Conservation (phyloP, 1,140 invertebrate species). For the Atta colombica region DNA sequence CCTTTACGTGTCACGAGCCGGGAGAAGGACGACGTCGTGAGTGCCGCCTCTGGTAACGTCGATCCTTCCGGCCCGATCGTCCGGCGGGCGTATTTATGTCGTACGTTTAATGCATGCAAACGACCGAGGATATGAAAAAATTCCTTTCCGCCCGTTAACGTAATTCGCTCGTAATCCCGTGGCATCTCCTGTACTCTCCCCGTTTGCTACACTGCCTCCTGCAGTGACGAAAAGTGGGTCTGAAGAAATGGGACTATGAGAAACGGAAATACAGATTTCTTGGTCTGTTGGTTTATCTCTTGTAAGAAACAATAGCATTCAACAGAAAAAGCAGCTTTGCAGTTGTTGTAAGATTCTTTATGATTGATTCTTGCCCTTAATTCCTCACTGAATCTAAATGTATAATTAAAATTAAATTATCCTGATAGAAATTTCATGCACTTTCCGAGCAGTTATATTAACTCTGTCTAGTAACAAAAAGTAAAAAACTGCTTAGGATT, state of each 20-base stretch:
- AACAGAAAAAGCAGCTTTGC: no score
- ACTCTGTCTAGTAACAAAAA: no score
- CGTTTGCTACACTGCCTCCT: not conserved
- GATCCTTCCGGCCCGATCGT: slow-evolving; percentile 45
- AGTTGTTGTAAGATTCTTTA: no score
- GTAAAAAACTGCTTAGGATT: no score
- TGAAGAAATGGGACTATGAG: not conserved
- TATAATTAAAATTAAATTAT: no score
- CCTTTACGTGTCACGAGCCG: slow-evolving; percentile 58
- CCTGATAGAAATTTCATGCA: no score
- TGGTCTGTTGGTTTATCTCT: not conserved
- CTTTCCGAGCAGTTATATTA: no score
- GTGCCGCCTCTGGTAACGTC: slow-evolving; percentile 50
- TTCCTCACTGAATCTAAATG: no score
- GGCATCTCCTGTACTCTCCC: not conserved
- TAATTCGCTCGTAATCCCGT: slow-evolving; percentile 30
- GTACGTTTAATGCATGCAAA: slow-evolving; percentile 43
- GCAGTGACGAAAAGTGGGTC: not conserved
- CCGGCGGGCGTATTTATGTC: slow-evolving; percentile 48
- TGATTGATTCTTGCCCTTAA: no score
- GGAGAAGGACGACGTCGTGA: slow-evolving; percentile 45
- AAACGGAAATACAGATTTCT: not conserved
- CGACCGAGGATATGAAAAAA: slow-evolving; percentile 52
- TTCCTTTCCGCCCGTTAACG: slow-evolving; percentile 47
- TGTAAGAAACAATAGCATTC: not conserved